Conservation (phyloP, 2,113 vertebrate genomes). For the Gallinago media region DNA sequence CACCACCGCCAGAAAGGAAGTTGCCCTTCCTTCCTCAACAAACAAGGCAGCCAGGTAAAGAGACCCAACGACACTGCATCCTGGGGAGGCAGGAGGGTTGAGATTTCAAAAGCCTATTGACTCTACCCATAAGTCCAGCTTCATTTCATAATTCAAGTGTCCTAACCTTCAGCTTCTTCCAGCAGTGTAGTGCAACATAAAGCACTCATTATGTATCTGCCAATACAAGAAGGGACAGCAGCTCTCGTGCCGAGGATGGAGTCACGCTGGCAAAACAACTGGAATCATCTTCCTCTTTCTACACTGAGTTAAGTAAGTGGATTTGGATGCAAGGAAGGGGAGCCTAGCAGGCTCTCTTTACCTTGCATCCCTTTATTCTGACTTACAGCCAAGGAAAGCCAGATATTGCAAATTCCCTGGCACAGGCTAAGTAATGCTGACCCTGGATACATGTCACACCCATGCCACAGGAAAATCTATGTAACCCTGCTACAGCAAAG, state of each 20-base stretch:
- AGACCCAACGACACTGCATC: not conserved
- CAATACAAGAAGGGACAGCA: not conserved
- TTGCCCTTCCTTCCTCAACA: not conserved
- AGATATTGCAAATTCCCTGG: not conserved
- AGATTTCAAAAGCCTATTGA: not conserved
- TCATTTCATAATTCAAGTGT: not conserved
- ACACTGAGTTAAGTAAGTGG: not conserved
- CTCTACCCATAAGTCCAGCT: not conserved
- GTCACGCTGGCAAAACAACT: not conserved
- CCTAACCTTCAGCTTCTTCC: not conserved
- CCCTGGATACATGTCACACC: not conserved
- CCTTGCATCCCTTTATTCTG: not conserved
- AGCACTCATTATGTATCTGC: not conserved
- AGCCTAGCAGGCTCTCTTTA: not conserved
- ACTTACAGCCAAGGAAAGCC: not conserved
- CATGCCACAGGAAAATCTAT: not conserved
- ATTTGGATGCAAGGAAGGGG: not conserved
- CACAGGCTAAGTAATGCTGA: not conserved
- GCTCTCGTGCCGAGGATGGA: not conserved
- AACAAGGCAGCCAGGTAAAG: not conserved
- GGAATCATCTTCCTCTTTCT: not conserved
- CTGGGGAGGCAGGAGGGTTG: not conserved
- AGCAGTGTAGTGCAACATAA: not conserved
- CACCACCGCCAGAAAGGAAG: not conserved
- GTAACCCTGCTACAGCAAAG: not conserved